Percentiles rank a stretch among this genome's conserved stretches.
Evolutionary conservation across 2,797 vertebrate species (phyloP).

Genomic region (Darevskia nairensis): DNA sequence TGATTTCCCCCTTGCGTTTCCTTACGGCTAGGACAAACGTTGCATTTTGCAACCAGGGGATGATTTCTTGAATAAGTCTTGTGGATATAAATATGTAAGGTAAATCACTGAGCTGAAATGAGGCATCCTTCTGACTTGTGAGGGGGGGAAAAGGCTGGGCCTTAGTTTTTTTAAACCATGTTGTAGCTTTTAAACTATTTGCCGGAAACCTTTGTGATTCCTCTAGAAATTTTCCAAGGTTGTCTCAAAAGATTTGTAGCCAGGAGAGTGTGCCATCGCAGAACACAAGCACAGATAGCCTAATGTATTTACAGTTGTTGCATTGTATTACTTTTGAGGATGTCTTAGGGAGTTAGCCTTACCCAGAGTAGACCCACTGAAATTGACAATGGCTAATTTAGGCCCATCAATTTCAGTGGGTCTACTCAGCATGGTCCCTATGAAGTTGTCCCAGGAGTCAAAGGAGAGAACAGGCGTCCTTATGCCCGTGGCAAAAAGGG

Average conservation of each 20-base stretch:
- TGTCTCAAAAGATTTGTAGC: not conserved
- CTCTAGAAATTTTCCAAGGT: not conserved
- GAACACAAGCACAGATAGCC: not conserved
- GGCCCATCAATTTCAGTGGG: too few species aligned
- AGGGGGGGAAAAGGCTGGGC: too few species aligned
- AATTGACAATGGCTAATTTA: too few species aligned
- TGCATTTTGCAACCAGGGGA: not conserved
- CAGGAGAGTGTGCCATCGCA: not conserved
- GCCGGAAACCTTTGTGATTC: not conserved
- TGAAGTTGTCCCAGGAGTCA: too few species aligned
- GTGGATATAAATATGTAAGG: not conserved
- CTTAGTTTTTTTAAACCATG: not conserved
- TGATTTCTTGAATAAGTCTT: not conserved
- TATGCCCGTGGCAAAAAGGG: fast-evolving
- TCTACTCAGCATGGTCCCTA: too few species aligned
- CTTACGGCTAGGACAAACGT: too few species aligned
- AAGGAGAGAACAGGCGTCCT: too few species aligned
- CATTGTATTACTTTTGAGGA: too few species aligned
- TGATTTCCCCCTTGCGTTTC: not conserved
- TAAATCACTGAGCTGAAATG: too few species aligned
- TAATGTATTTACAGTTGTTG: not conserved
- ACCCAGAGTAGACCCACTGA: too few species aligned
- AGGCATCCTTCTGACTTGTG: not conserved
- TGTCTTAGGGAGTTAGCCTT: too few species aligned
- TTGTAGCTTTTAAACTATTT: not conserved